phyloP scores from a whole-genome alignment of 1,140 invertebrate species.

The Cyclina sinensis region DNA sequence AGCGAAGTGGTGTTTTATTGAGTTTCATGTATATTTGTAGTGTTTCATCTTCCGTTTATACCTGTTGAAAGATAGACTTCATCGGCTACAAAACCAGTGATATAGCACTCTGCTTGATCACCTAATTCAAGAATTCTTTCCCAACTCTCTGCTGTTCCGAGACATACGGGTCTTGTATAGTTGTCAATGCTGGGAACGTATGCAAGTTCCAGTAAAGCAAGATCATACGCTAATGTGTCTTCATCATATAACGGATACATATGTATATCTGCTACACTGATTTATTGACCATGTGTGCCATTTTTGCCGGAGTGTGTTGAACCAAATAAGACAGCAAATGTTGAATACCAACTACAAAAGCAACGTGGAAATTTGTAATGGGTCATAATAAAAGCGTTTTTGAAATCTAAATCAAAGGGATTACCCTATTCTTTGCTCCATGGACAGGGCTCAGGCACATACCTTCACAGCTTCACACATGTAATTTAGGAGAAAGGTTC shows the following conservation, averaged over 20 bases:
- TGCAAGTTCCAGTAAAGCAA: constrained; percentile 17
- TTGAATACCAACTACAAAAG: too few species aligned
- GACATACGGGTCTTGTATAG: constrained; percentile 32
- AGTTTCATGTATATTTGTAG: too few species aligned
- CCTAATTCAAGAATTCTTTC: constrained; percentile 14
- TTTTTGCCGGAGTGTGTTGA: background rate
- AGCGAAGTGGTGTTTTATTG: too few species aligned
- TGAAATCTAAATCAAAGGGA: too few species aligned
- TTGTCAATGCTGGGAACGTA: constrained; percentile 5
- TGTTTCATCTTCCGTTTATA: too few species aligned
- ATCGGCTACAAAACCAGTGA: constrained; percentile 28
- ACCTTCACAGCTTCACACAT: too few species aligned
- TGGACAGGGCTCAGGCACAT: too few species aligned
- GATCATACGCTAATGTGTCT: background rate
- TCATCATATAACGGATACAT: constrained; percentile 17
- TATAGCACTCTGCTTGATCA: constrained; percentile 38
- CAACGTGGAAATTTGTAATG: too few species aligned
- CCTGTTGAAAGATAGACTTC: background rate
- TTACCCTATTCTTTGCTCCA: too few species aligned
- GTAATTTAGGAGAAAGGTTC: too few species aligned
- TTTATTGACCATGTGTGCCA: background rate
- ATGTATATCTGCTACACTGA: background rate
- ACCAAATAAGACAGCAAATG: background rate
- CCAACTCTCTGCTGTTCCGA: background rate
- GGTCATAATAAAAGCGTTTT: too few species aligned